These are phyloP conservation scores for Centropus bengalensis DNA, from an alignment of 2,113 vertebrate genomes.

Conservation along the genomic window DNA sequence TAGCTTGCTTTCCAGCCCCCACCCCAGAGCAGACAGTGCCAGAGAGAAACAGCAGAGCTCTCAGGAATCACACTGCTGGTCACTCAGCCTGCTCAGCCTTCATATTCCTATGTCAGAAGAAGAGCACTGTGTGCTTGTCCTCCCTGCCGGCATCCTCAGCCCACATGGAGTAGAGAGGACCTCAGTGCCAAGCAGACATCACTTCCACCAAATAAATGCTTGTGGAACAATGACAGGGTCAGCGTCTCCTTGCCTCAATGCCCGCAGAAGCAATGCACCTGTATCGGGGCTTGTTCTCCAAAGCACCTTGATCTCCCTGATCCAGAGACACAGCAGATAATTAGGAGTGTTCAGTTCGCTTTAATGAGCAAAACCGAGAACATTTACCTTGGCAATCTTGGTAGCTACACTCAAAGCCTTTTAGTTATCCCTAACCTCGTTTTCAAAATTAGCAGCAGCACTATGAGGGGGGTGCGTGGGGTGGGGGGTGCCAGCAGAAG, in stretches of 20 bases:
- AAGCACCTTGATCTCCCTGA: not conserved
- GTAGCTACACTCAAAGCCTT: not conserved
- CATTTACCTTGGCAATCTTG: not conserved
- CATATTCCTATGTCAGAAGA: not conserved
- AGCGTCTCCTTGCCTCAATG: not conserved
- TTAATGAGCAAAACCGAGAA: not conserved
- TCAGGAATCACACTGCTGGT: not conserved
- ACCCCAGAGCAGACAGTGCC: not conserved
- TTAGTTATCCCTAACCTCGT: not conserved
- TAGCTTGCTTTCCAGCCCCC: not conserved
- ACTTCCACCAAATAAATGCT: not conserved
- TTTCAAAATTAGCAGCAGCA: slow-evolving; percentile 20
- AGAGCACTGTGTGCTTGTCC: accelerated
- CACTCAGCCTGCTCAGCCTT: not conserved
- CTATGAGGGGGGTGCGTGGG: not conserved
- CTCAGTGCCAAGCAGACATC: not conserved
- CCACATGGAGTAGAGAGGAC: accelerated
- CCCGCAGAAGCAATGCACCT: not conserved
- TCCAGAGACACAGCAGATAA: not conserved
- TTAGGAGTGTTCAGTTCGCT: accelerated
- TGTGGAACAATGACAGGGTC: accelerated
- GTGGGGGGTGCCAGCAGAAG: not conserved
- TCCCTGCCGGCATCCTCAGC: not conserved
- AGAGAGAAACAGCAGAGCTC: not conserved
- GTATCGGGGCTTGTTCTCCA: not conserved